phyloP scores from a whole-genome alignment of 2,797 vertebrate species.

The Molothrus ater region DNA sequence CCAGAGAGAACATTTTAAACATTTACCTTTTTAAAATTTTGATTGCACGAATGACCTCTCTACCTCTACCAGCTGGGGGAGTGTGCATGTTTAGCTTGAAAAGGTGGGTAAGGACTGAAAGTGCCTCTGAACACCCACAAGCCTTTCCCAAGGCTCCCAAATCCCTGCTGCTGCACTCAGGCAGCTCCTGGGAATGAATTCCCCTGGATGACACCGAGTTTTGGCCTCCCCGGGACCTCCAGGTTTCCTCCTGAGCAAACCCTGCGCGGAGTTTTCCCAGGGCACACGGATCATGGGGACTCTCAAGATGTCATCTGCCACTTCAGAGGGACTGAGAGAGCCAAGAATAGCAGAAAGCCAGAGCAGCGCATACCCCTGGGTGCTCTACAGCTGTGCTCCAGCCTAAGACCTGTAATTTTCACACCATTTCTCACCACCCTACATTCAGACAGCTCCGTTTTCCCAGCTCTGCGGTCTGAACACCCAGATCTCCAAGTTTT shows the following conservation, averaged over 20 bases:
- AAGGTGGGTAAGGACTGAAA: no score
- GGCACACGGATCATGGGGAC: not conserved
- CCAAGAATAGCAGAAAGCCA: constrained; percentile 63
- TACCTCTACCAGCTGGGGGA: no score
- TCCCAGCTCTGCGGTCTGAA: constrained; percentile 46
- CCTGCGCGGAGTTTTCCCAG: not conserved
- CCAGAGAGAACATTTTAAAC: not conserved
- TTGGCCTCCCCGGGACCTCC: not conserved
- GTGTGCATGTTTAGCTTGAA: no score
- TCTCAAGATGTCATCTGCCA: constrained; percentile 60
- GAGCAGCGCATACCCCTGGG: constrained; percentile 33
- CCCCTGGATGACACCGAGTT: not conserved
- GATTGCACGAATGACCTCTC: no score
- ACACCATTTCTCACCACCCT: constrained; percentile 59
- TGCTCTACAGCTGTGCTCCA: constrained; percentile 27
- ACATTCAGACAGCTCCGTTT: not conserved
- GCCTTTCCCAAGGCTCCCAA: not conserved
- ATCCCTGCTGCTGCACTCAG: not conserved
- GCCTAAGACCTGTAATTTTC: constrained; percentile 59
- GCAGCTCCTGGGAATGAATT: not conserved
- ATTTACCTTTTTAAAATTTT: no score
- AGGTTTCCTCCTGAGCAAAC: not conserved
- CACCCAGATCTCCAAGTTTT: constrained; percentile 28
- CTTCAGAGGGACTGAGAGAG: constrained; percentile 44
- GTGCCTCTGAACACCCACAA: not conserved